Percentiles rank a stretch among this genome's conserved stretches.
These are phyloP conservation scores for Channa maculata DNA, from an alignment of 2,113 vertebrate species.

Conservation along the genomic window DNA sequence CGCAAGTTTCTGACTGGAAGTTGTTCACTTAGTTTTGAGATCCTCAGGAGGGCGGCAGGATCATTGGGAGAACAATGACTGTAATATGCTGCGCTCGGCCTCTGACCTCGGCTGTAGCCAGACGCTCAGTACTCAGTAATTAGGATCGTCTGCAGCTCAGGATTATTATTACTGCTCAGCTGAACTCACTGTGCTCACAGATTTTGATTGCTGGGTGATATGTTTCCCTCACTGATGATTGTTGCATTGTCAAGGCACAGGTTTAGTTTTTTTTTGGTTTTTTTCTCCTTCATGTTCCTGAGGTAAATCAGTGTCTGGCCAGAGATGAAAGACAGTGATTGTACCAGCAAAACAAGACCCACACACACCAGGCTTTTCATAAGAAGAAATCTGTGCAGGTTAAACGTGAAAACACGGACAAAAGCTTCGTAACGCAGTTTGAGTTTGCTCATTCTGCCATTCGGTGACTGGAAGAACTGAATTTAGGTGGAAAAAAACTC, in stretches of 20 bases:
- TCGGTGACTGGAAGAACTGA: neutral
- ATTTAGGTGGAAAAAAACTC: neutral
- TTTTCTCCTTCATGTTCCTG: no score
- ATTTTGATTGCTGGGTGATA: slow-evolving; percentile 46
- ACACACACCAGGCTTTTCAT: neutral
- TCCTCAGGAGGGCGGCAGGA: slow-evolving; percentile 33
- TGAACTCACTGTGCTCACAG: neutral
- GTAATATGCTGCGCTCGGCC: slow-evolving; percentile 59
- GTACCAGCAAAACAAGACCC: neutral
- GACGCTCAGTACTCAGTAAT: slow-evolving; percentile 46
- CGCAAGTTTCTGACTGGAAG: slow-evolving; percentile 52
- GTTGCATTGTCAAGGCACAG: slow-evolving; percentile 40
- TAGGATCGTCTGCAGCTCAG: slow-evolving; percentile 46
- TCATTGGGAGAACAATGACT: slow-evolving; percentile 61
- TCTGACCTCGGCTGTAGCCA: slow-evolving; percentile 56
- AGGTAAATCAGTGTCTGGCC: neutral
- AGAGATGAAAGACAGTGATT: slow-evolving; percentile 22
- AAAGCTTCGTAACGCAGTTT: neutral
- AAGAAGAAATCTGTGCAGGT: neutral
- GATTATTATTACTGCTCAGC: slow-evolving; percentile 51
- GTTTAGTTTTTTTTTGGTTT: neutral
- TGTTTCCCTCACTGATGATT: slow-evolving; percentile 39
- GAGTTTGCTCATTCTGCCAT: no score
- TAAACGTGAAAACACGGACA: neutral
- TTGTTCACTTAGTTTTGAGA: slow-evolving; percentile 47